Evolutionary conservation across 1,140 invertebrate species (phyloP), one percentile per base, ranked within the genome.

Genomic region (Oryctes rhinoceros): DNA sequence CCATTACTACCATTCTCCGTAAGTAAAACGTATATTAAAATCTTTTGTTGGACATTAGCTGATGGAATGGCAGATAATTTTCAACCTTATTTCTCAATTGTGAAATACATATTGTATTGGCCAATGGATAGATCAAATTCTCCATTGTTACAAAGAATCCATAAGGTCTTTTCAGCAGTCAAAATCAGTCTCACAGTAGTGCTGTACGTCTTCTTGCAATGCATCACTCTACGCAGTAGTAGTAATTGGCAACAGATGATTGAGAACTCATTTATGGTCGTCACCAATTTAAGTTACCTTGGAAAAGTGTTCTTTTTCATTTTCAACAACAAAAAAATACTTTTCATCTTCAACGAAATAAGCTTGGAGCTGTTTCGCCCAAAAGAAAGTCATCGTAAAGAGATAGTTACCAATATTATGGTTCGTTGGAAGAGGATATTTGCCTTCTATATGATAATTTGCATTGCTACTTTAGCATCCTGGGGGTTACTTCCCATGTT

Each of bases 341-440:
- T 9, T 0, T 10, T 47, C 9, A 44, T 49, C 15, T 44, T 76
- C 47, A 18, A 48, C n/a, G 37, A 39, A 10, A 15, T 76, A 15
- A 76, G n/a, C 1, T 13, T n/a, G n/a, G 39, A 44, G 9, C 4
- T 48, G n/a, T 76, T 76, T 48, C 6, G 13, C 10, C 18, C 37
- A 4, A 47, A 76, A 47, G 47, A 44, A 10, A 18, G 7, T 7
- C 1, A 44, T 2, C 44, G 47, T 47, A 47, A 76, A 11, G 6
- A 76, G 18, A 44, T 76, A n/a, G n/a, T 48, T 76, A 47, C 18
- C 7, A 76, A 39, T 18, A 35, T 10, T 47, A 76, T 76, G 75
- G 20, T 5, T 10, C 13, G 37, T 10, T 76, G 47, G 37, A 47
- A 48, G 18, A 76, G 37, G 47, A 20, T 76, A 47, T 76, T 44